Conservation (phyloP, 2,888 invertebrate genomes). For the Exephanes ischioxanthus region DNA sequence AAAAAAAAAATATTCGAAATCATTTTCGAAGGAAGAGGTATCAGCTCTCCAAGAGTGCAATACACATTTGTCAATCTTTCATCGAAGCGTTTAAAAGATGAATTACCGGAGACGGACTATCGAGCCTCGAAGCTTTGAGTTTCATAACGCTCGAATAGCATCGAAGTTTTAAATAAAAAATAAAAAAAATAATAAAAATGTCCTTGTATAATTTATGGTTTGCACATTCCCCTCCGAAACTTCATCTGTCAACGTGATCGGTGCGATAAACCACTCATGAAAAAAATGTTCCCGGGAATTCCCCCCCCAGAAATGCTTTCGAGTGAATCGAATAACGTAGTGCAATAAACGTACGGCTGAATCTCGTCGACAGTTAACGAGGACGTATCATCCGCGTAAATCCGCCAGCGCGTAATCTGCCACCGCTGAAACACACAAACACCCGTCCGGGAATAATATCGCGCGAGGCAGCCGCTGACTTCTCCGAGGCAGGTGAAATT, state of each 20-base stretch:
- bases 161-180: not conserved
- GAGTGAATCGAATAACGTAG: not conserved
- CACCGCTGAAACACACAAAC: not conserved
- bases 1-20: too few species aligned
- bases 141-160: not conserved
- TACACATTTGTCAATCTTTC: not conserved
- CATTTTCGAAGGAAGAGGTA: too few species aligned
- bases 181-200: not conserved
- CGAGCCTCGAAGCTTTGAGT: not conserved
- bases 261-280: not conserved
- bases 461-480: not conserved
- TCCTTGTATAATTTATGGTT: not conserved
- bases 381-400: slow-evolving; percentile 2
- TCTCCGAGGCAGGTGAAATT: not conserved
- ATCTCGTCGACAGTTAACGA: slow-evolving; percentile 21
- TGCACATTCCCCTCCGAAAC: not conserved
- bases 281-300: not conserved
- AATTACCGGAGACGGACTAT: not conserved
- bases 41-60: too few species aligned
- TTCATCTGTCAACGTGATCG: not conserved
- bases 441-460: not conserved
- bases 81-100: not conserved
- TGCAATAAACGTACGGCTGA: not conserved
- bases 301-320: not conserved
- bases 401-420: not conserved